These are phyloP conservation scores for Neopelma chrysocephalum DNA, from an alignment of 2,797 vertebrate genomes.

Conservation along the genomic window DNA sequence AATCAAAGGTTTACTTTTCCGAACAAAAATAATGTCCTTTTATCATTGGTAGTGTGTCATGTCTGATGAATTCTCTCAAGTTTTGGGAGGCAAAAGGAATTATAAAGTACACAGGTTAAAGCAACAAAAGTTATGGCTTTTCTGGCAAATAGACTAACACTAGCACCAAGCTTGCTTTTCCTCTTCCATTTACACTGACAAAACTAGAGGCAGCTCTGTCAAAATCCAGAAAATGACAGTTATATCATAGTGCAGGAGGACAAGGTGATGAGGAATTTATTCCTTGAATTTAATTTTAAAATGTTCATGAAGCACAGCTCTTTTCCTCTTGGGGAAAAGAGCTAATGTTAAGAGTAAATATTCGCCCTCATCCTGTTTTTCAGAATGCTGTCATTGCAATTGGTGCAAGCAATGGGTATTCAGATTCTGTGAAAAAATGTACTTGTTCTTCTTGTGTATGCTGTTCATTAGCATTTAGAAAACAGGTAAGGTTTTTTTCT, in stretches of 20 bases:
- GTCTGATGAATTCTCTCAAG: not conserved
- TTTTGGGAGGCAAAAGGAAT: not conserved
- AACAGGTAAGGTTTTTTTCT: not conserved
- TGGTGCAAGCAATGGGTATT: not conserved
- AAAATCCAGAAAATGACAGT: not conserved
- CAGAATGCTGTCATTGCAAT: not conserved
- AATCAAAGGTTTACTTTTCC: not conserved
- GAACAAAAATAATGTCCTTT: not conserved
- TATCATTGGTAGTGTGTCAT: not conserved
- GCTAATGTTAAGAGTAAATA: not conserved
- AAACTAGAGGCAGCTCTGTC: not conserved
- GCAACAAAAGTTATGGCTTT: not conserved
- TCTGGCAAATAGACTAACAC: not conserved
- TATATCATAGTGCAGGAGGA: not conserved
- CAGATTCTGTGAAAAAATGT: not conserved
- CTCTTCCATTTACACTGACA: not conserved
- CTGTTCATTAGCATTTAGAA: constrained; percentile 11
- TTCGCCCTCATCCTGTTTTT: not conserved
- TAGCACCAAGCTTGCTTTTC: not conserved
- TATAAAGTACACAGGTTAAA: not conserved
- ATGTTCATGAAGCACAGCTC: not conserved
- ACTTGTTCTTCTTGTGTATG: not conserved
- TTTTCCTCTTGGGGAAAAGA: not conserved
- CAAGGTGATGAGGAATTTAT: not conserved
- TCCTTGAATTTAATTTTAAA: not conserved